Conservation (phyloP, 2,888 invertebrate genomes). For the Steinernema hermaphroditum region DNA sequence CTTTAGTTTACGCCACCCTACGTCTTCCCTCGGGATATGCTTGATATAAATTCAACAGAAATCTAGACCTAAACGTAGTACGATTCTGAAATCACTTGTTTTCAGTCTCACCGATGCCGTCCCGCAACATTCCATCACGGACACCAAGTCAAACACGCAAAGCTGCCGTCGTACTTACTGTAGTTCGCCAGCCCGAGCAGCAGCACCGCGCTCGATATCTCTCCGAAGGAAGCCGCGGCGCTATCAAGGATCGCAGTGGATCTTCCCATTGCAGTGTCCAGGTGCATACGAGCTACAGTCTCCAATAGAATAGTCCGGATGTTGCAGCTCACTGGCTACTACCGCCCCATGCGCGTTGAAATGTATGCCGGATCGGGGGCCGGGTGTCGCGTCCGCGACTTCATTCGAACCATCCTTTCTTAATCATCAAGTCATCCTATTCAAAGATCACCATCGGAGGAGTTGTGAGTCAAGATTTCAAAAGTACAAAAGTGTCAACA, state of each 20-base stretch:
- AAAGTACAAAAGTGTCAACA: too few species aligned
- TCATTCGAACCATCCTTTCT: too few species aligned
- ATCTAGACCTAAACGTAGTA: too few species aligned
- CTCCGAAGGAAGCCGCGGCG: constrained; percentile 69
- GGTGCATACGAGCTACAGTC: constrained; percentile 66
- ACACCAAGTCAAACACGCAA: background rate
- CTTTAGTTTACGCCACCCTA: too few species aligned
- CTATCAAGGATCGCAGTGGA: constrained; percentile 68
- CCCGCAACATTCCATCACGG: background rate
- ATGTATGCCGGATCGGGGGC: constrained; percentile 76
- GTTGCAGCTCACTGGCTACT: constrained; percentile 79
- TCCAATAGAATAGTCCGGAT: background rate
- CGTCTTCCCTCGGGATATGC: too few species aligned
- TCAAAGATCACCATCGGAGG: too few species aligned
- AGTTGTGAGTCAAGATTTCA: too few species aligned
- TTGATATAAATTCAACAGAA: too few species aligned
- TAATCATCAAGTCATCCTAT: too few species aligned
- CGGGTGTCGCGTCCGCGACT: too few species aligned
- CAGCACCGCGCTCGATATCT: constrained; percentile 69
- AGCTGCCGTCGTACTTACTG: background rate
- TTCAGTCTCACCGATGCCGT: background rate
- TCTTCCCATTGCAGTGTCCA: constrained; percentile 70
- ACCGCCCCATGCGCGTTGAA: constrained; percentile 82
- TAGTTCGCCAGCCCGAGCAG: constrained; percentile 68
- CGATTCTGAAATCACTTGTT: too few species aligned